Conservation (phyloP, 2,113 vertebrate genomes). For the Microcebus lehilahytsara region DNA sequence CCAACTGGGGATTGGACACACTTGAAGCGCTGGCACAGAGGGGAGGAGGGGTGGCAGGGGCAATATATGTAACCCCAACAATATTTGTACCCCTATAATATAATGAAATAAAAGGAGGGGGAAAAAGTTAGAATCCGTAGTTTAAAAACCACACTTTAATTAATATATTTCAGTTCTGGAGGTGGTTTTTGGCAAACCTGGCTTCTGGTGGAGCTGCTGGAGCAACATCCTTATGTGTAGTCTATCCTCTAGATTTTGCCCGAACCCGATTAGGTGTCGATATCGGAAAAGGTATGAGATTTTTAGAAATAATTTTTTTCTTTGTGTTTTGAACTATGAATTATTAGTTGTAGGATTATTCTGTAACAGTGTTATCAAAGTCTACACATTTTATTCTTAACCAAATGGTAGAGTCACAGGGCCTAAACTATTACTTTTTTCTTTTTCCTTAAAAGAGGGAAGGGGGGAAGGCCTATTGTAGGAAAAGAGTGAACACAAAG, state of each 20-base stretch:
- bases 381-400: neutral
- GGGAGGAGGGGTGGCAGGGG: too few relatives aligned
- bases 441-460: neutral
- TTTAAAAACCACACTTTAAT: conserved; percentile 51
- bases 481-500: neutral
- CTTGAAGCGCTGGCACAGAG: too few relatives aligned
- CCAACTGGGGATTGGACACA: too few relatives aligned
- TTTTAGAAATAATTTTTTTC: conserved; percentile 5
- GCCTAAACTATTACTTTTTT: neutral
- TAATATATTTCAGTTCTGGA: conserved; percentile 76
- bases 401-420: neutral
- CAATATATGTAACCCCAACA: too few relatives aligned
- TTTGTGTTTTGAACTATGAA: conserved; percentile 2
- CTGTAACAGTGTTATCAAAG: neutral
- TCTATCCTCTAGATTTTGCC: conserved; percentile 77
- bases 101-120: too few relatives aligned
- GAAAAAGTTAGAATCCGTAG: neutral
- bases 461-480: neutral
- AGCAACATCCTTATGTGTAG: conserved; percentile 78
- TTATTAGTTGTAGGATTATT: neutral
- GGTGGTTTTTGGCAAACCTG: conserved; percentile 78
- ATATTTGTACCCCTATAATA: too few relatives aligned
- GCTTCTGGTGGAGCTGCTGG: conserved; percentile 80
- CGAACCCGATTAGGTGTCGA: conserved; percentile 73
- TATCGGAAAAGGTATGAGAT: conserved; percentile 75